Evolutionary conservation across 2,888 invertebrate genomes (phyloP), one percentile per base, ranked within the genome.

Genomic region (Colletes collaris): DNA sequence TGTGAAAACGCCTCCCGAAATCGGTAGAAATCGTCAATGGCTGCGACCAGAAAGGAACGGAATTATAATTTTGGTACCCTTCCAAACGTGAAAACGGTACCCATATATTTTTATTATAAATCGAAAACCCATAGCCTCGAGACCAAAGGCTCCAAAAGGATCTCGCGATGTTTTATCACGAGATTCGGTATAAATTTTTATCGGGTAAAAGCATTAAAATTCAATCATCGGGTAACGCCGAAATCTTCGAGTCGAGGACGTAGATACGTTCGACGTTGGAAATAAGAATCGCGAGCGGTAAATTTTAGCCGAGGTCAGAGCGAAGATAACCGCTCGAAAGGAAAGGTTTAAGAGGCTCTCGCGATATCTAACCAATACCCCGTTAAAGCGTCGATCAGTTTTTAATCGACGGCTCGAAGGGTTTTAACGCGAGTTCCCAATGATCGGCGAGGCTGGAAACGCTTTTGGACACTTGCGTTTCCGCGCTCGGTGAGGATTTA

Each of bases 401-500:
- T 71, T 74, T 49, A 63, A 71, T 56, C 59, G 55, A 0, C 27
- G 16, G 46, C 52, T 40, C 6, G n/a, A 6, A 27, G 27, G 4
- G 3, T 27, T 11, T 44, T 16, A 56, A 71, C 11, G n/a, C 16
- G 46, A 19, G 16, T 50, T 16, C 19, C 8, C 50, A 46, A 49
- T 55, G 53, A 76, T 53, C 10, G n/a, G 40, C 65, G 53, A 19
- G 46, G 8, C n/a, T n/a, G 19, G 16, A 49, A 76, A 50, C 62
- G 59, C 67, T 77, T 79, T 76, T 59, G 67, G 37, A 52, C 60
- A 71, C 62, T 72, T 72, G 46, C 50, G 40, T 63, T 37, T 52
- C 53, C 63, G 27, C 62, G 46, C 58, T 70, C 49, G 40, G 63
- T 46, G 55, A 50, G 65, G 64, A 82, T 84, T 67, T 69, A 72